phyloP scores from a whole-genome alignment of 2,888 invertebrate genomes.

The Hartigia nigra region DNA sequence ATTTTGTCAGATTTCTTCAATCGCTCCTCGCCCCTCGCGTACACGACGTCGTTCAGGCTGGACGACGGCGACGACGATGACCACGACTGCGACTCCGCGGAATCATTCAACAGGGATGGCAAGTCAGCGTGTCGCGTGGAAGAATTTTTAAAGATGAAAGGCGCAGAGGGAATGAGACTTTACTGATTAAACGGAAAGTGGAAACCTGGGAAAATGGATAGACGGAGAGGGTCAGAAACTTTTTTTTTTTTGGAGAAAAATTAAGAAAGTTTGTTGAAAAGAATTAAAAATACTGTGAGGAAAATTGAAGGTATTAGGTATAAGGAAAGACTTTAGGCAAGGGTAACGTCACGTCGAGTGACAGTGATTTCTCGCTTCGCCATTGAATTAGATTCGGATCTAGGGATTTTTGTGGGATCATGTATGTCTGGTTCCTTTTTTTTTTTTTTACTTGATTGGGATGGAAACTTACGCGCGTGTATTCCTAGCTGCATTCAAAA shows the following conservation, averaged over 20 bases:
- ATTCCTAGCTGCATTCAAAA: background rate
- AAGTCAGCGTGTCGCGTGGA: background rate
- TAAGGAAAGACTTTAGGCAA: background rate
- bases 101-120: background rate
- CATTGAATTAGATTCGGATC: background rate
- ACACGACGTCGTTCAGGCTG: slow-evolving; percentile 2
- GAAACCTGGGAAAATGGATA: slow-evolving; percentile 5
- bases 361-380: background rate
- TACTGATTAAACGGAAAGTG: background rate
- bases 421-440: background rate
- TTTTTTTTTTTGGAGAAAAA: background rate
- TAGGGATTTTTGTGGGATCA: background rate
- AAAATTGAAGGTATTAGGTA: background rate
- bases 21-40: background rate
- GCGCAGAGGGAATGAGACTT: background rate
- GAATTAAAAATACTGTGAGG: background rate
- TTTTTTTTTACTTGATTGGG: background rate
- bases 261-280: background rate
- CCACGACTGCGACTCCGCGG: background rate
- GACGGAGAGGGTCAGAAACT: background rate
- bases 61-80: slow-evolving; percentile 4
- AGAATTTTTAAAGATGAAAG: background rate
- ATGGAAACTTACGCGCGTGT: background rate
- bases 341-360: background rate
- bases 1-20: background rate